A percentile compares a stretch with the other conserved stretches of the same genome.
These are phyloP conservation scores for Loripinus fragilis DNA, from an alignment of 2,888 invertebrate genomes.

Conservation along the genomic window DNA sequence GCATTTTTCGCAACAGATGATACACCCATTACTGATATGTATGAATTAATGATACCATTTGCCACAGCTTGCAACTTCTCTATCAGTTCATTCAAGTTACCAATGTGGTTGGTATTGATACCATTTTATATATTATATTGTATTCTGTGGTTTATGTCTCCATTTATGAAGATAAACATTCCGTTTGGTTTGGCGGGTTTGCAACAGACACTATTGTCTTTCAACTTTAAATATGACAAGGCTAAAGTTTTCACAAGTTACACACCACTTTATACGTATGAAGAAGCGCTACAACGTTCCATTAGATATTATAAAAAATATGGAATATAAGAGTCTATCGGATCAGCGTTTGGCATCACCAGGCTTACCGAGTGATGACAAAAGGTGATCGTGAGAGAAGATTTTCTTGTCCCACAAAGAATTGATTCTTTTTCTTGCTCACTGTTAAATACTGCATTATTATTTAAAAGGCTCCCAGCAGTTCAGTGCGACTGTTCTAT, in stretches of 20 bases:
- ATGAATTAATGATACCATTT: constrained; percentile 83
- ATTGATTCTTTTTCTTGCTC: too few species aligned
- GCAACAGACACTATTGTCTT: constrained; percentile 80
- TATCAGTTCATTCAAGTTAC: constrained; percentile 52
- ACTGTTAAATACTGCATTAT: too few species aligned
- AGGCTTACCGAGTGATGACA: too few species aligned
- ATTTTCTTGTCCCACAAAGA: too few species aligned
- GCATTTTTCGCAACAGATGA: constrained; percentile 87
- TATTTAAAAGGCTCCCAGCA: background rate
- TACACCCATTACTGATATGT: constrained; percentile 85
- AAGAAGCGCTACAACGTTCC: constrained; percentile 78
- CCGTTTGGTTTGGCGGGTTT: constrained; percentile 31
- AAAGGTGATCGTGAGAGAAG: too few species aligned
- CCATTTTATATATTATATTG: constrained; percentile 63
- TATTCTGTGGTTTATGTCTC: constrained; percentile 54
- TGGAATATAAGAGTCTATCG: background rate
- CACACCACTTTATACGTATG: constrained; percentile 83
- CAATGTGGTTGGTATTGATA: constrained; percentile 71
- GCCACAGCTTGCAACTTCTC: constrained; percentile 43
- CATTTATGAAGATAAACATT: constrained; percentile 36
- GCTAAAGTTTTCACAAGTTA: constrained; percentile 85
- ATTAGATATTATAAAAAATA: constrained; percentile 32
- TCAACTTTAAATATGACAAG: constrained; percentile 86
- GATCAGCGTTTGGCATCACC: background rate
- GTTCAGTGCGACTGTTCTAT: background rate